phyloP scores from a whole-genome alignment of 1,140 invertebrate genomes.

The Drosophila insularis region DNA sequence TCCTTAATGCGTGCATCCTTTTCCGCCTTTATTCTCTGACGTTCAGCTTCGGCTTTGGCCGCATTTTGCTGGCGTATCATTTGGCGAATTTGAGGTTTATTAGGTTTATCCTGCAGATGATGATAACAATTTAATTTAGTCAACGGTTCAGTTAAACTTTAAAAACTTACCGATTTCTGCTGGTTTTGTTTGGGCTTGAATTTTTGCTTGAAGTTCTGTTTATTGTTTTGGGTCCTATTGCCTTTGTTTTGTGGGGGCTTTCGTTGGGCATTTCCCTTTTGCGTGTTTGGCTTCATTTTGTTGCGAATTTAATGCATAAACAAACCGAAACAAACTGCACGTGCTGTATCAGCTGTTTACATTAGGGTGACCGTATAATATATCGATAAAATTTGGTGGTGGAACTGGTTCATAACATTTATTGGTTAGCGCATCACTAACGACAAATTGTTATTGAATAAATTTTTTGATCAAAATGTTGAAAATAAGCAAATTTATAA shows the following conservation, averaged over 20 bases:
- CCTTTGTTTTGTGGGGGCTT: constrained; percentile 11
- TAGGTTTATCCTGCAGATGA: constrained; percentile 52
- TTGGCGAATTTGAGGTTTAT: constrained; percentile 60
- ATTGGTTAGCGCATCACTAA: background rate
- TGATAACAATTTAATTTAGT: background rate
- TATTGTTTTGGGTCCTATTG: constrained; percentile 41
- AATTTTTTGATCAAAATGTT: constrained; percentile 48
- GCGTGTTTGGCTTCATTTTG: constrained; percentile 53
- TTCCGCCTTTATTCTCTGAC: constrained; percentile 51
- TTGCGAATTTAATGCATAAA: constrained; percentile 18
- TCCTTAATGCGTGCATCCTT: constrained; percentile 65
- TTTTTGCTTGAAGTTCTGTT: constrained; percentile 54
- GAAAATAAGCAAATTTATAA: constrained; percentile 49
- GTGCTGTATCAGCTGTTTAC: constrained; percentile 32
- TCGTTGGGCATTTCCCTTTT: constrained; percentile 40
- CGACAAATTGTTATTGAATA: constrained; percentile 30
- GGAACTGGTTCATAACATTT: background rate
- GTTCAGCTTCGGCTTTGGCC: constrained; percentile 51
- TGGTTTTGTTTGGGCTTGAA: constrained; percentile 34
- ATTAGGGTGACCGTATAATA: background rate
- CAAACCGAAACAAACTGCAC: constrained; percentile 27
- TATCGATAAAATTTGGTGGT: background rate
- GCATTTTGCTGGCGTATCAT: constrained; percentile 62
- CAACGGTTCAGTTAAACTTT: background rate
- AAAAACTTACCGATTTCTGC: background rate